Conservation (phyloP, 2,797 vertebrate species). For the Lycodopsis pacificus region DNA sequence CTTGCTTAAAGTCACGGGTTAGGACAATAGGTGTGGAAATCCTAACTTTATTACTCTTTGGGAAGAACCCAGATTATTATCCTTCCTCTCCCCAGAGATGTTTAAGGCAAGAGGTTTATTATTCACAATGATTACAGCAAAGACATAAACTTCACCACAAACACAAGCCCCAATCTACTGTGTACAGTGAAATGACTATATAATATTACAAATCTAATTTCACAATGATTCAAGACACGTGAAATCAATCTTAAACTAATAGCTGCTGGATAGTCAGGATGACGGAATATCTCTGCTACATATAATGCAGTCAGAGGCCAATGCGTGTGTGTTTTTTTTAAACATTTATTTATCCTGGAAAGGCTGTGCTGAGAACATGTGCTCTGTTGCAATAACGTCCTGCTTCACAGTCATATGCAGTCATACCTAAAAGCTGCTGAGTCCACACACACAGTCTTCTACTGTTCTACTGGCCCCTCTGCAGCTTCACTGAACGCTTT, state of each 20-base stretch:
- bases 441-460: constrained; percentile 39
- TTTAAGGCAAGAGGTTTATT: constrained; percentile 36
- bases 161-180: constrained; percentile 11
- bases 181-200: constrained; percentile 21
- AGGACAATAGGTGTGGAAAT: constrained; percentile 41
- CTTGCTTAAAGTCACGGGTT: constrained; percentile 58
- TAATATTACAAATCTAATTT: constrained; percentile 40
- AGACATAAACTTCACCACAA: constrained; percentile 8
- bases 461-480: constrained; percentile 1
- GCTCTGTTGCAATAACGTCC: constrained; percentile 52
- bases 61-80: constrained; percentile 13
- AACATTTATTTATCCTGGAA: constrained; percentile 56
- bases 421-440: constrained; percentile 27
- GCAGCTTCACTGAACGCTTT: constrained; percentile 3
- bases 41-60: constrained; percentile 31
- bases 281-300: constrained; percentile 34
- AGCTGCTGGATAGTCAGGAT: constrained; percentile 41
- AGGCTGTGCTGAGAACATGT: constrained; percentile 40
- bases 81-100: neutral
- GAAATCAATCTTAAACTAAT: constrained; percentile 51
- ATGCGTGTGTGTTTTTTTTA: constrained; percentile 31
- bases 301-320: constrained; percentile 43
- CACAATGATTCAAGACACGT: constrained; percentile 49
- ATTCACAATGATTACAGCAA: constrained; percentile 21
- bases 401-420: constrained; percentile 43